Conservation (phyloP, 2,888 invertebrate genomes). For the Cephalotes varians region DNA sequence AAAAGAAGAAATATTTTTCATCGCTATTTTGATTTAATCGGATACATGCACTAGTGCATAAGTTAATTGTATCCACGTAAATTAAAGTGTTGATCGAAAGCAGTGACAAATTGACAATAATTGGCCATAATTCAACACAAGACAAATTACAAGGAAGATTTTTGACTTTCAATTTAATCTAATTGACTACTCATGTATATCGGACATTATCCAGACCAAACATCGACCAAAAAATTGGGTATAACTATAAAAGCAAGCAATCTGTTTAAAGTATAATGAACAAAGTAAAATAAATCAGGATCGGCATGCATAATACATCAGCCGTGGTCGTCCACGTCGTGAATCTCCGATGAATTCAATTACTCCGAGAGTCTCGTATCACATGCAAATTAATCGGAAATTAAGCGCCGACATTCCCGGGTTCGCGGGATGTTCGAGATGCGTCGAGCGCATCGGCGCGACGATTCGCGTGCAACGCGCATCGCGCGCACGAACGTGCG, state of each 20-base stretch:
- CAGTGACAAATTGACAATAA: not conserved
- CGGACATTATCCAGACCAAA: not conserved
- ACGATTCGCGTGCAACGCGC: conserved; percentile 1
- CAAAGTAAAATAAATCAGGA: not conserved
- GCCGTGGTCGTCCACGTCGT: not conserved
- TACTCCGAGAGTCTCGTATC: conserved; percentile 28
- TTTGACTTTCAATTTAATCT: not conserved
- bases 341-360: conserved; percentile 28
- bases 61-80: not conserved
- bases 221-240: not conserved
- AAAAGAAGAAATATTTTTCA: no score
- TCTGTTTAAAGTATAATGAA: not conserved
- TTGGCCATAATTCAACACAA: not conserved
- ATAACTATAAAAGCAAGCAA: not conserved
- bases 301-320: conserved; percentile 27
- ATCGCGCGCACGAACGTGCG: conserved; percentile 13
- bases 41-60: not conserved
- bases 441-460: not conserved
- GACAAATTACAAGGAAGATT: not conserved
- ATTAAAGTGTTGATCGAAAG: not conserved
- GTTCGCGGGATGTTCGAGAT: conserved; percentile 25
- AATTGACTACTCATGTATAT: not conserved
- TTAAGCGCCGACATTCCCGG: conserved; percentile 30
- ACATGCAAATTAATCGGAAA: conserved; percentile 46
- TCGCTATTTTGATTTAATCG: not conserved